Evolutionary conservation across 2,888 invertebrate species (phyloP).

Genomic region (Meiosimyza platycephala): DNA sequence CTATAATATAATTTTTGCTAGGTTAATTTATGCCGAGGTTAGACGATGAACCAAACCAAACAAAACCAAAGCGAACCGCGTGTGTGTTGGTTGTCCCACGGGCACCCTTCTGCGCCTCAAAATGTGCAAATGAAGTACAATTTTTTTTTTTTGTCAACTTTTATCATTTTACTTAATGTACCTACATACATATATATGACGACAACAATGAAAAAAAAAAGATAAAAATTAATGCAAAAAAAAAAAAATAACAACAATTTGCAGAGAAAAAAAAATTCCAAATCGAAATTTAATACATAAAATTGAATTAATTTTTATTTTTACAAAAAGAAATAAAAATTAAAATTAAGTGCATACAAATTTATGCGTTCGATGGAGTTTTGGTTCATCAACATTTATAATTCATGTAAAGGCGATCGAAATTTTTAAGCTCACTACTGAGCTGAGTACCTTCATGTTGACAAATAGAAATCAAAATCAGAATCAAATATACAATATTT

Average conservation of each 20-base stretch:
- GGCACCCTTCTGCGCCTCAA: constrained; percentile 17
- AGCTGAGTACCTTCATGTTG: too few relatives aligned
- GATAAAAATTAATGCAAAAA: constrained; percentile 22
- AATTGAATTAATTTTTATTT: constrained; percentile 23
- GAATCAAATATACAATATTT: too few relatives aligned
- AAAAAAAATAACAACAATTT: neutral
- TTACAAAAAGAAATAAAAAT: constrained; percentile 10
- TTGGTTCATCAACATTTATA: too few relatives aligned
- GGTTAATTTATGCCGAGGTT: constrained; percentile 43
- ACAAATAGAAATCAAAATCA: too few relatives aligned
- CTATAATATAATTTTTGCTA: constrained; percentile 29
- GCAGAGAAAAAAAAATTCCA: neutral
- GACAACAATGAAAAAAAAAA: constrained; percentile 5
- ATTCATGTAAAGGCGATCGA: too few relatives aligned
- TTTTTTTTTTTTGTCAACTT: constrained; percentile 6
- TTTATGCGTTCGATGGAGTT: too few relatives aligned
- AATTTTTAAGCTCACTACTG: too few relatives aligned
- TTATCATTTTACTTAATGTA: neutral
- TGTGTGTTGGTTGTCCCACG: neutral
- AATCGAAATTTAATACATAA: constrained; percentile 24
- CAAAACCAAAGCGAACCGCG: constrained; percentile 2
- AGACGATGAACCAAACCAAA: constrained; percentile 33
- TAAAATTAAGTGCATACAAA: too few relatives aligned
- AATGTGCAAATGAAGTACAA: constrained; percentile 31
- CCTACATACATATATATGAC: neutral